Evolutionary conservation across 1,140 invertebrate genomes (phyloP).

Genomic region (Parasteatoda tepidariorum): DNA sequence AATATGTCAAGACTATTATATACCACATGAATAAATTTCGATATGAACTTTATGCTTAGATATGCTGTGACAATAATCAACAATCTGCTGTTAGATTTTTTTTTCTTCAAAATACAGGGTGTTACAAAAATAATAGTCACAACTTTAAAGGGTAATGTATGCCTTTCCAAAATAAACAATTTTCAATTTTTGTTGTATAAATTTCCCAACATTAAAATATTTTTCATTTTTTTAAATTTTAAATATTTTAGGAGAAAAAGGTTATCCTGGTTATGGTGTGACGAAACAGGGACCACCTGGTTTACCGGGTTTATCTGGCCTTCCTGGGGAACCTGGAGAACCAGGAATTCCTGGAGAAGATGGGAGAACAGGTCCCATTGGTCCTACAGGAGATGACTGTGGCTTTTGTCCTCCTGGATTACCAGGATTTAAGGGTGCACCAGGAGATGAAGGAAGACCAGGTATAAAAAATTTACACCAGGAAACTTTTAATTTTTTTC

Average conservation of each 20-base stretch:
- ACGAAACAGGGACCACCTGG: slow-evolving; percentile 62
- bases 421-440: slow-evolving; percentile 72
- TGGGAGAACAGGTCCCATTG: slow-evolving; percentile 64
- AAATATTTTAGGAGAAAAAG: slow-evolving; percentile 51
- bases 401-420: slow-evolving; percentile 71
- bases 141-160: too few species aligned
- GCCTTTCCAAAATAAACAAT: too few species aligned
- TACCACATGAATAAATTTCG: too few species aligned
- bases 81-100: too few species aligned
- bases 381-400: slow-evolving; percentile 63
- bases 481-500: not conserved
- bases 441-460: slow-evolving; percentile 62
- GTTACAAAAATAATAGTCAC: too few species aligned
- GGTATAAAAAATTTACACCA: slow-evolving; percentile 49
- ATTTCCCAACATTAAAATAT: too few species aligned
- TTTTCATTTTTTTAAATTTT: not conserved
- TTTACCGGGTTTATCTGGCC: slow-evolving; percentile 61
- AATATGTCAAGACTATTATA: too few species aligned
- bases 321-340: slow-evolving; percentile 63
- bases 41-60: too few species aligned
- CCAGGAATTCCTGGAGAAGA: slow-evolving; percentile 63
- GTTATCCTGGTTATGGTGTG: slow-evolving; percentile 60
- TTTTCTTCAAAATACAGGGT: too few species aligned
- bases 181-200: too few species aligned
- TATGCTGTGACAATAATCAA: too few species aligned